Base-by-base conservation (phyloP, 1,140 invertebrate species). In the Eciton burchellii region DNA sequence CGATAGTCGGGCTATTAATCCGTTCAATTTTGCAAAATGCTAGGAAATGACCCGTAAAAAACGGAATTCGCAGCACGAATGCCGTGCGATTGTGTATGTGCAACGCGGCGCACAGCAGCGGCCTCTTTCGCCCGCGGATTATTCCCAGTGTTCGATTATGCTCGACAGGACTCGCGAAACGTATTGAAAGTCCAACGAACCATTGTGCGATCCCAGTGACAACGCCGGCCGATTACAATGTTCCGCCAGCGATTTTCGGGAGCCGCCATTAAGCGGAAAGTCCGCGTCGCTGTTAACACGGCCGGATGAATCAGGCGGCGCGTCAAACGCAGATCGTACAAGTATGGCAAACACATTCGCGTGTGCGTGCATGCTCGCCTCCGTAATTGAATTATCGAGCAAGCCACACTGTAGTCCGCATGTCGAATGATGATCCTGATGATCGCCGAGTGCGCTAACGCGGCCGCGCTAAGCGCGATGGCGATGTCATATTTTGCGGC, bases 301-400 rank as follows among this genome's bases (percentile, higher is more conserved):
- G 52, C 35, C 59, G 73, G 73, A 74, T 85, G 87, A 85, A 88
- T 88, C 83, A 73, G 68, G 47, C 72, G 79, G 73, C 87, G 79
- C 87, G 87, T 88, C 87, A 88, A 88, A 88, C 77, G 83, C 87
- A 88, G 86, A 83, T 85, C 70, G 86, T 85, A 85, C 86, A 85
- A 88, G 87, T 88, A 81, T 88, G 83, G 79, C 87, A 81, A 87
- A 85, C 87, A 88, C 81, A 72, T 29, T 45, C 62, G 56, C 68
- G 43, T 35, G 82, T 54, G n/a, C n/a, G 29, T 54, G 70, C 29
- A 49, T 63, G 72, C 41, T 49, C 59, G 45, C 45, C 59, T 56
- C 41, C 70, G 43, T 88, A 88, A 88, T 88, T 85, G 79, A 82
- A 88, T 88, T 82, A 87, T 11, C 83, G 87, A 47, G 76, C 82